phyloP scores from a whole-genome alignment of 1,140 invertebrate genomes.

The Potamilus streckersoni region DNA sequence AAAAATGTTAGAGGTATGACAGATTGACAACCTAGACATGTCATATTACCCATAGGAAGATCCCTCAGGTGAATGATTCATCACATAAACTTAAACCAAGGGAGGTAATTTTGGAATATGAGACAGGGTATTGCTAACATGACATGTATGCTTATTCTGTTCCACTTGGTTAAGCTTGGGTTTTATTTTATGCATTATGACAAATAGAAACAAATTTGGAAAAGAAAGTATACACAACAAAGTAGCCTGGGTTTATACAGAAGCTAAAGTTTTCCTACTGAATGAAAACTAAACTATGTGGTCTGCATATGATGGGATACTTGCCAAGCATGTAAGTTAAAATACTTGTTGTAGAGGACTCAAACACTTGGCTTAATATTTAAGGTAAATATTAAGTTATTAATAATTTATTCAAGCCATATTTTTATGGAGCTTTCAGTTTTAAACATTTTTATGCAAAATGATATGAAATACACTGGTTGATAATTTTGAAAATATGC shows the following conservation, averaged over 20 bases:
- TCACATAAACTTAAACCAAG: neutral
- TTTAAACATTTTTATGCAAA: too few relatives aligned
- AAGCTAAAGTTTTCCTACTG: neutral
- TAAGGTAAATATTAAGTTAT: too few relatives aligned
- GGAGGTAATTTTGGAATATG: neutral
- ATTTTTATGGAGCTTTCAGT: too few relatives aligned
- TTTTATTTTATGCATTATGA: conserved; percentile 1
- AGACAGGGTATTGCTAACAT: neutral
- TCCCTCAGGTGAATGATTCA: neutral
- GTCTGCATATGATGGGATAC: too few relatives aligned
- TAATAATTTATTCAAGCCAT: too few relatives aligned
- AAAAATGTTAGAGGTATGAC: neutral
- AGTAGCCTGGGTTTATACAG: neutral
- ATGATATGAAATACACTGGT: too few relatives aligned
- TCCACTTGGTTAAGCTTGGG: neutral
- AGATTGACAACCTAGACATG: neutral
- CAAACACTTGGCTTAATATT: too few relatives aligned
- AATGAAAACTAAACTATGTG: too few relatives aligned
- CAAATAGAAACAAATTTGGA: neutral
- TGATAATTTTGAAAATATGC: too few relatives aligned
- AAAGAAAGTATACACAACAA: neutral
- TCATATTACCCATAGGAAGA: neutral
- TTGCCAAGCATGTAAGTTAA: too few relatives aligned
- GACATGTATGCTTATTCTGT: neutral
- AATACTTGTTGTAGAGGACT: too few relatives aligned